Evolutionary conservation across 2,113 vertebrate species (phyloP), one percentile per base, ranked within the genome.

Genomic region (Microtus pennsylvanicus): DNA sequence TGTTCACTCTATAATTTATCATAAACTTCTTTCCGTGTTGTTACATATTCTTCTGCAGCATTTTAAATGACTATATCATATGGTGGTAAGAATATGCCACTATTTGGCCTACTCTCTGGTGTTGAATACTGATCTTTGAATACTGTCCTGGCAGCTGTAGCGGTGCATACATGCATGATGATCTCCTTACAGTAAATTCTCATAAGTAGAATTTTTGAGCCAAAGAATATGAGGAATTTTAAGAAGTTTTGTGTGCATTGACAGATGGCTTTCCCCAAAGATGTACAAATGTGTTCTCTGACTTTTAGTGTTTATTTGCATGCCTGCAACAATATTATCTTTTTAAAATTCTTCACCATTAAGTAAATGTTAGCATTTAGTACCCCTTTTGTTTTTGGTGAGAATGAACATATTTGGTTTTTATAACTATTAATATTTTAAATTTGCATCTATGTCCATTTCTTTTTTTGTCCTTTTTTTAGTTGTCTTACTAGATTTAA

Each of bases 391-490:
- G 28, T 81, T 88, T 58, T 90, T 96, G 52, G 19, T 93, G 24
- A 97, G 35, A 77, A 75, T n/a, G 33, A 90, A 72, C 33, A 67
- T 80, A 47, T 80, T 89, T 94, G 91, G 16, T 78, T 35, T 80
- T 69, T 88, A 12, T 86, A 45, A 67, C 87, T 90, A 72, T 85
- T 90, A 86, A 77, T 35, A 81, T 95, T 93, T 95, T n/a, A 90
- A 92, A 87, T 81, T 42, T 55, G 13, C 50, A 67, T 77, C 45
- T 50, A 7, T 94, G 63, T 87, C 35, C 91, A 1, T 93, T 93
- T 91, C 52, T 92, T 0, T 91, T 91, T 89, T 94, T 95, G 47
- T 28, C 87, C 74, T 93, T 92, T 94, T 67, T 30, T 94, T 95
- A 52, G 11, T 5, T 94, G 33, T 78, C 81, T 90, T 89, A 38